A percentile compares a stretch with the other conserved stretches of the same genome.
These are phyloP conservation scores for Kryptopterus vitreolus DNA, from an alignment of 2,797 vertebrate species.

Conservation along the genomic window DNA sequence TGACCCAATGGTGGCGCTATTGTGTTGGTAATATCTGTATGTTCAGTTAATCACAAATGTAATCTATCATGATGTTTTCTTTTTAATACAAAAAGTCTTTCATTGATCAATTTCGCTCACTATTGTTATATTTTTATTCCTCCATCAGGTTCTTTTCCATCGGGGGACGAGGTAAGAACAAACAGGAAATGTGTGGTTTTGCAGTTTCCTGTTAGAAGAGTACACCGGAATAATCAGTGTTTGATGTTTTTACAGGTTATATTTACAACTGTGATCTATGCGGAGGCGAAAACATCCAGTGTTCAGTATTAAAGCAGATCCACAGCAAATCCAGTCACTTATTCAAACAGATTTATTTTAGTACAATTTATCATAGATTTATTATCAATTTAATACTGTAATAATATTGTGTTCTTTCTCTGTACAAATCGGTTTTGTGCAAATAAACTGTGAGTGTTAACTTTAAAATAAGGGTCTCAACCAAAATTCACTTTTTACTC, in stretches of 20 bases:
- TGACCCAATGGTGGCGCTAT: too few species aligned
- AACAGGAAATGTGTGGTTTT: background rate
- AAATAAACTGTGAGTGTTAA: background rate
- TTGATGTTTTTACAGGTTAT: background rate
- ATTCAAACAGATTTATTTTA: background rate
- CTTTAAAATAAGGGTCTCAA: background rate
- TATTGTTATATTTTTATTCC: background rate
- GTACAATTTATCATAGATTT: too few species aligned
- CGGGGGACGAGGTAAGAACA: background rate
- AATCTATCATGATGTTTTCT: too few species aligned
- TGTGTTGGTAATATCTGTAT: too few species aligned
- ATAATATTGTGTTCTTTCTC: background rate
- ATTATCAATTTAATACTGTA: too few species aligned
- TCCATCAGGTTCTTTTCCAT: background rate
- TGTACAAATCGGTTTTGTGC: background rate
- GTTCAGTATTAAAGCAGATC: background rate
- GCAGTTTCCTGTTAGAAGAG: background rate
- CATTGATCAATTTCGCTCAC: background rate
- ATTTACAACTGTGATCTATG: slow-evolving; percentile 1
- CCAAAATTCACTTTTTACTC: background rate
- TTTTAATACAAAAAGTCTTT: too few species aligned
- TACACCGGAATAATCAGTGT: background rate
- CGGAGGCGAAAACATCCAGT: background rate
- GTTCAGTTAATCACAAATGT: too few species aligned
- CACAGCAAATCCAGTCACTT: background rate